Base-by-base conservation (phyloP, 2,888 invertebrate species). In the Callyntrura guangdongensis region DNA sequence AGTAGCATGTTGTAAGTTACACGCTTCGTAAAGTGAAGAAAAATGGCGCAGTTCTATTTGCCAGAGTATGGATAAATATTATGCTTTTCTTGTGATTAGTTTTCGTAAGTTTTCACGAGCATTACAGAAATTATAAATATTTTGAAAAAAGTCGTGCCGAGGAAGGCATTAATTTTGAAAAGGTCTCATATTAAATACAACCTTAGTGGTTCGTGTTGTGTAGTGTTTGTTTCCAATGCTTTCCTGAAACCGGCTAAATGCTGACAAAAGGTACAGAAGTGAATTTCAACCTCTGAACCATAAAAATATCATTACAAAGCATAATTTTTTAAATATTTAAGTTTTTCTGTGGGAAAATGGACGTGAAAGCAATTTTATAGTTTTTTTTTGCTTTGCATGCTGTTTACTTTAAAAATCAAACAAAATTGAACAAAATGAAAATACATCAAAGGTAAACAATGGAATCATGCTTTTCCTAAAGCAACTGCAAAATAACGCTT, bases 221-320 rank as follows among this genome's bases (percentile, higher is more conserved):
- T 59, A 6, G 17, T 74, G 12, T 36, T 20, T 22, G 49, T 17
- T 4, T 49, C 20, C 14, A 49, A 22, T 49, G 77, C 9, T 17
- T 20, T 9, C n/a, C 3, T 9, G 49, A 49, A 56, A 14, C 88
- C 45, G 81, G 88, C 88, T 83, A 83, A 74, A 74, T 88, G 88
- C 88, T 83, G 88, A 88, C 82, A 72, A 47, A 45, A 74, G 88
- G 88, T 88, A 74, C 17, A 36, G 17, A n/a, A 56, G 6, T 59
- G n/a, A n/a, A n/a, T n/a, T n/a, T n/a, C n/a, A 17, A 47, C 49
- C 49, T 49, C 49, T 11, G 49, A n/a, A n/a, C n/a, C n/a, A n/a
- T n/a, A n/a, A n/a, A n/a, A n/a, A n/a, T n/a, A n/a, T n/a, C n/a
- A n/a, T n/a, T n/a, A n/a, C n/a, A 49, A 11, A 49, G 49, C 11